phyloP scores from a whole-genome alignment of 2,888 invertebrate species.

The Isotomurus palustris region DNA sequence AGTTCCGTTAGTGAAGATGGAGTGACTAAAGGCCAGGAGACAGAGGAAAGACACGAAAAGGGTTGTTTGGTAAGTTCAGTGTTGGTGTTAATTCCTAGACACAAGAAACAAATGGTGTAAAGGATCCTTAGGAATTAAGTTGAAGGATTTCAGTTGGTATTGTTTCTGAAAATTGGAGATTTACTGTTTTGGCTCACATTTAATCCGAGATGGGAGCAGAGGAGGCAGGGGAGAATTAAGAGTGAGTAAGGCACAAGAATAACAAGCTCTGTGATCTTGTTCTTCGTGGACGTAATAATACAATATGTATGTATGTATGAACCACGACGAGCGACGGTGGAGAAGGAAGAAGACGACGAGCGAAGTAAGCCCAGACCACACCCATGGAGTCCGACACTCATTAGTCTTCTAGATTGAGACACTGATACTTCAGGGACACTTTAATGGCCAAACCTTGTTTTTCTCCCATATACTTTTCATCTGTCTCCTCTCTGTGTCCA shows the following conservation, averaged over 20 bases:
- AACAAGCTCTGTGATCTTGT: too few species aligned
- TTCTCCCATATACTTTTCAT: slow-evolving; percentile 41
- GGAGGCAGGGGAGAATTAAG: slow-evolving; percentile 1
- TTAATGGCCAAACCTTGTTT: slow-evolving; percentile 46
- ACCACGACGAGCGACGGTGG: not conserved
- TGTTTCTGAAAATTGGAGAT: slow-evolving; percentile 10
- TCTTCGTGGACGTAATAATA: not conserved
- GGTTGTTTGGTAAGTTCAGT: not conserved
- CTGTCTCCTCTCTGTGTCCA: slow-evolving; percentile 29
- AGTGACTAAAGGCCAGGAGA: too few species aligned
- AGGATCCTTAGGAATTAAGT: not conserved
- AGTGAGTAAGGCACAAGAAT: not conserved
- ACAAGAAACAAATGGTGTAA: not conserved
- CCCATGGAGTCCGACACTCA: slow-evolving; percentile 46
- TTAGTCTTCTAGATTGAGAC: slow-evolving; percentile 47
- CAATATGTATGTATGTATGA: not conserved
- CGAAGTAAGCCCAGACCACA: slow-evolving; percentile 37
- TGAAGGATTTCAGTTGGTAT: slow-evolving; percentile 2
- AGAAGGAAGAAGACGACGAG: not conserved
- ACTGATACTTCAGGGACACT: slow-evolving; percentile 46
- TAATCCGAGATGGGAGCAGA: slow-evolving; percentile 6
- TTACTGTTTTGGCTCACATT: slow-evolving; percentile 8
- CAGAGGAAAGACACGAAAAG: not conserved
- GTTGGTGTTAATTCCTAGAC: not conserved
- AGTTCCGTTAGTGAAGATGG: too few species aligned